Evolutionary conservation across 1,140 invertebrate genomes (phyloP), one percentile per base, ranked within the genome.

Genomic region (Himalopsyche phryganea): DNA sequence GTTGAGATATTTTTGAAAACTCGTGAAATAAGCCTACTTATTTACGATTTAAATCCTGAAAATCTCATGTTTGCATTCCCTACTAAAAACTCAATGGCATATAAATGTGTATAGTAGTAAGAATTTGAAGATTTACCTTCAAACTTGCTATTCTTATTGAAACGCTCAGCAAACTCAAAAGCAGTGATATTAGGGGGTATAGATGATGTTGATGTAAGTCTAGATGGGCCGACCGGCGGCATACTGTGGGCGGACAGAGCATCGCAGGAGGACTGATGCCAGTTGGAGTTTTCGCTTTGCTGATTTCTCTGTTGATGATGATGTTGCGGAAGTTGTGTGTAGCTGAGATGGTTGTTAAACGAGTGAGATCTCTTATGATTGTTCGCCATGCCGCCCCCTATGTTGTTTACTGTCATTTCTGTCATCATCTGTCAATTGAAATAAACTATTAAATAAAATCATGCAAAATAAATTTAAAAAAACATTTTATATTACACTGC

Each of bases 341-440:
- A 83, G 70, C 80, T 83, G 74, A 82, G 79, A 66, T 83, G 81
- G 70, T 83, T 81, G 71, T 83, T 83, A 74, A 83, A 83, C 70
- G 81, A 83, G 63, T 81, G 81, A 72, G 81, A 82, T 78, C 81
- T 72, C 77, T 83, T 83, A 73, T 83, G 81, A 73, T 79, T 77
- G 20, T 71, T 73, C 45, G 72, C 69, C 17, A 41, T 59, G 68
- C 70, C 58, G 42, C 47, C 54, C 38, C 49, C 50, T 17, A 46
- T 44, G 18, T 17, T 50, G 53, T 47, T 58, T 17, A 41, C 46
- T 28, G 42, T 53, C 14, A 58, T 53, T 50, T 53, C 48, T 44
- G 60, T 45, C 6, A 57, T 59, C 51, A 62, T 65, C 63, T 65
- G 60, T 13, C 19, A n/a, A 28, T 28, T 5, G 9, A 28, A 28